These are phyloP conservation scores for Aegotheles bennettii DNA, from an alignment of 2,113 vertebrate genomes.

Conservation along the genomic window DNA sequence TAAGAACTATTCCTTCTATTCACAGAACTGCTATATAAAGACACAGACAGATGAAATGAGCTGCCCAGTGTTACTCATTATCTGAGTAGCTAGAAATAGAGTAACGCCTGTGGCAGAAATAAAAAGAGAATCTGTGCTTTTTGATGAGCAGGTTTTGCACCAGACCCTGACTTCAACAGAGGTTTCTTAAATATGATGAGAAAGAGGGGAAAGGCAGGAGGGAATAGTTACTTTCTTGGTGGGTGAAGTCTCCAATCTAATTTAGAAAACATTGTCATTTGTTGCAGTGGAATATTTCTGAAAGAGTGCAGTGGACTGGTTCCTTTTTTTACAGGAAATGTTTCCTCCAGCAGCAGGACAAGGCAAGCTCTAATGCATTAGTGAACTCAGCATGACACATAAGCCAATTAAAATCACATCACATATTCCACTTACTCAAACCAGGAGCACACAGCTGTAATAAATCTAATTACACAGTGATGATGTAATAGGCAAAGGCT, in stretches of 20 bases:
- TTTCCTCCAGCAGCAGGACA: not conserved
- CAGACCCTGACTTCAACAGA: not conserved
- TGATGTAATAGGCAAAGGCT: slow-evolving; percentile 23
- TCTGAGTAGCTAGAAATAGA: slow-evolving; percentile 6
- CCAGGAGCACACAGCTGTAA: not conserved
- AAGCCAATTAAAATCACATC: slow-evolving; percentile 44
- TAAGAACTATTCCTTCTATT: not conserved
- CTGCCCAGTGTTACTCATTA: slow-evolving; percentile 11
- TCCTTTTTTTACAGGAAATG: not conserved
- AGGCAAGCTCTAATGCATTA: not conserved
- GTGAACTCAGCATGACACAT: not conserved
- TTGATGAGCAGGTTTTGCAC: not conserved
- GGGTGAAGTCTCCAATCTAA: not conserved
- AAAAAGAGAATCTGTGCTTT: not conserved
- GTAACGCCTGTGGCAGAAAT: slow-evolving; percentile 6
- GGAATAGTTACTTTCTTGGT: not conserved
- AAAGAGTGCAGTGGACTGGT: not conserved
- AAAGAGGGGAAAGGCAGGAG: not conserved
- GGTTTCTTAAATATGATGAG: not conserved
- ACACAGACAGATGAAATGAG: not conserved
- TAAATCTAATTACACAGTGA: slow-evolving; percentile 17
- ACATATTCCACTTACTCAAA: not conserved
- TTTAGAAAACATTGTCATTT: not conserved
- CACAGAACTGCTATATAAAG: slow-evolving; percentile 1
- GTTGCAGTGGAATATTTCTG: not conserved